phyloP scores from a whole-genome alignment of 2,113 vertebrate genomes.

The Vanacampus margaritifer region DNA sequence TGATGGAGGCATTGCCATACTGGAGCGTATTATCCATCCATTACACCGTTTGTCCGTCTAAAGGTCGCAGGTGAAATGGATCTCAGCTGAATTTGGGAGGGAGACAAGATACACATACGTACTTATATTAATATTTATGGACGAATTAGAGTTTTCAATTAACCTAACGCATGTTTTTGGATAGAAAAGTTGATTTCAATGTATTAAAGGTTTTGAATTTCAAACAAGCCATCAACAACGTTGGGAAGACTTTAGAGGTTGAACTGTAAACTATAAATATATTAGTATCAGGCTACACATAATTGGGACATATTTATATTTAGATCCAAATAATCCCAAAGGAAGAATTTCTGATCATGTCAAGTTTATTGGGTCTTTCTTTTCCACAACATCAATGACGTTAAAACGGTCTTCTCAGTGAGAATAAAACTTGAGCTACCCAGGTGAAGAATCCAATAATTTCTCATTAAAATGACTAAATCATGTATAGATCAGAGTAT shows the following conservation, averaged over 20 bases:
- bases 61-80: too few relatives aligned
- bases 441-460: constrained; percentile 16
- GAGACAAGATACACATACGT: too few relatives aligned
- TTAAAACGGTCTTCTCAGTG: background rate
- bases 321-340: background rate
- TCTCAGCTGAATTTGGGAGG: too few relatives aligned
- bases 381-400: background rate
- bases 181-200: too few relatives aligned
- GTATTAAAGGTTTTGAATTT: background rate
- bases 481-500: constrained; percentile 10
- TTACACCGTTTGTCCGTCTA: too few relatives aligned
- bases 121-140: too few relatives aligned
- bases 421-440: constrained; percentile 24
- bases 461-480: constrained; percentile 14
- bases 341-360: constrained; percentile 2
- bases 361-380: background rate
- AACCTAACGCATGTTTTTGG: too few relatives aligned
- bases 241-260: background rate
- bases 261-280: background rate
- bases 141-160: too few relatives aligned
- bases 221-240: background rate
- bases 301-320: constrained; percentile 3
- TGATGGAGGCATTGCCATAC: too few relatives aligned
- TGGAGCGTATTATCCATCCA: too few relatives aligned
- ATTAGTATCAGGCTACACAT: background rate